Base-by-base conservation (phyloP, 1,140 invertebrate genomes). In the Papilio helenus region DNA sequence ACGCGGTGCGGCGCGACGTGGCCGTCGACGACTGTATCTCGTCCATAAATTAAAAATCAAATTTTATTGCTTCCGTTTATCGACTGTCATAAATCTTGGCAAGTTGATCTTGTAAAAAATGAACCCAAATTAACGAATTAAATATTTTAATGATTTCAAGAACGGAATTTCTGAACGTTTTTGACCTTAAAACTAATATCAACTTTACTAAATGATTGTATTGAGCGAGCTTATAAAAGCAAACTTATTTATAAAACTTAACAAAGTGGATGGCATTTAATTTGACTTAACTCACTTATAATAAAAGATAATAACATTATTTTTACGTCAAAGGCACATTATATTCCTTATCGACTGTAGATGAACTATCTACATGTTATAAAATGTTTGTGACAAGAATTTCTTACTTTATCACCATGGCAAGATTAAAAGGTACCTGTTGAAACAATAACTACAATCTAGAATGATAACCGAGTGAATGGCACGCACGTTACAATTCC, bases 351-450 rank as follows among this genome's bases (percentile, higher is more conserved):
- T 81, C 87, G 83, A 85, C 79, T 88, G 88, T 90, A 90, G 89
- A 90, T 86, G 83, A 83, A 86, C 87, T 86, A 88, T 89, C 91
- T 89, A 93, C 88, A 88, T 80, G 83, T 83, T 81, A 84, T 65
- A 86, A 84, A 85, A 86, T 83, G 85, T 90, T 92, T 93, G 91
- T 91, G 91, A 93, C 92, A 93, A 92, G 90, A 93, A 88, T 89
- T 91, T 90, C 92, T 92, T 93, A 93, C 83, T 93, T 90, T 93
- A 93, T 93, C 89, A 92, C 91, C 93, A 94, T 94, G 93, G 93
- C 93, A 94, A 94, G 93, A 94, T 92, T 92, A 87, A 93, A 94
- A 94, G 93, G 93, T 94, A 94, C 93, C 92, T 93, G 92, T 94
- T 94, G 89, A 93, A 91, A 91, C 84, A 87, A 88, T 91, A 89